Evolutionary conservation across 2,113 vertebrate genomes (phyloP).

Genomic region (Dendropsophus ebraccatus): DNA sequence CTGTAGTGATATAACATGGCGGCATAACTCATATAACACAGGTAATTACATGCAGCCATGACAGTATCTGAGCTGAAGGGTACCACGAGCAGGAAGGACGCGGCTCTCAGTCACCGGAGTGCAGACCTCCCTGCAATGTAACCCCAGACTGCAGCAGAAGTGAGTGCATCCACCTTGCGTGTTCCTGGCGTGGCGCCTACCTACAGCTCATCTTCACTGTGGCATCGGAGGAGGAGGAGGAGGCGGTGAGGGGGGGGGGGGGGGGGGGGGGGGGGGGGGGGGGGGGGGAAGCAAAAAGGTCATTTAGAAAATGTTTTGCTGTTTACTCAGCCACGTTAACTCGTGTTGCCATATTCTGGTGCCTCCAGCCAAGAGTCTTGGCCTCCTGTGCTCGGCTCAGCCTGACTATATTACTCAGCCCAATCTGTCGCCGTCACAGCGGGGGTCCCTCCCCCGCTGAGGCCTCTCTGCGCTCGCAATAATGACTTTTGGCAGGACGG

Average conservation of each 20-base stretch:
- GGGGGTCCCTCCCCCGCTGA: constrained; percentile 92
- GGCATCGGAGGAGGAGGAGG: not conserved
- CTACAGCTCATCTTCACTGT: constrained; percentile 36
- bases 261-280: not conserved
- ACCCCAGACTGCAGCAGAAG: constrained; percentile 37
- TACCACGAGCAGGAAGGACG: not conserved
- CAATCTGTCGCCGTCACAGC: constrained; percentile 98
- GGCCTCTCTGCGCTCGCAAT: constrained; percentile 94
- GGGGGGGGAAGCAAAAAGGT: constrained; percentile 63
- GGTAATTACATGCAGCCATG: not conserved
- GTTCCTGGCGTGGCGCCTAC: constrained; percentile 30
- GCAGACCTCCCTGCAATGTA: not conserved
- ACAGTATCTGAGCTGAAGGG: no score
- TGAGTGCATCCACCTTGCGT: constrained; percentile 12
- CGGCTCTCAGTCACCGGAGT: not conserved
- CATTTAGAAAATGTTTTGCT: constrained; percentile 77
- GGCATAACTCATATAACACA: not conserved
- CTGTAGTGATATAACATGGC: not conserved
- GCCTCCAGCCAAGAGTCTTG: constrained; percentile 87
- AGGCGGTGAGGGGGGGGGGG: not conserved
- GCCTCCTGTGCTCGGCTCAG: constrained; percentile 84
- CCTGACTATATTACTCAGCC: constrained; percentile 88
- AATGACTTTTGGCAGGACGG: constrained; percentile 98
- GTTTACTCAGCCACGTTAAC: constrained; percentile 80
- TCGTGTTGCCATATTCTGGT: constrained; percentile 91